Conservation (phyloP, 2,113 vertebrate genomes). For the Xiphorhynchus elegans region DNA sequence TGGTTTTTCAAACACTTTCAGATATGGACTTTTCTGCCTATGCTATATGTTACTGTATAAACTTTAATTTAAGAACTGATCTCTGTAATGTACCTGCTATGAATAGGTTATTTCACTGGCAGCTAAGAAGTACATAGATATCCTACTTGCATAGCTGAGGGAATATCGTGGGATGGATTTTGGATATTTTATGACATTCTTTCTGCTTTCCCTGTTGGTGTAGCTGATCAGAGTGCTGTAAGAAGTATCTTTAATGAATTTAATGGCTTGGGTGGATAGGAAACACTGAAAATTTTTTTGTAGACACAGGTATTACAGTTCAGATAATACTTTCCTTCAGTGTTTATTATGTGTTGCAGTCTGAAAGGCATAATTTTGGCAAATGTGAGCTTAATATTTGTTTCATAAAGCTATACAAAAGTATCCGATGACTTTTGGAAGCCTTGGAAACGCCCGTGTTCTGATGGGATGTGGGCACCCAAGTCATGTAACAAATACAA, state of each 20-base stretch:
- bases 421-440: neutral
- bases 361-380: neutral
- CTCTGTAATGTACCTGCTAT: neutral
- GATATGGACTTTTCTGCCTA: neutral
- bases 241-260: neutral
- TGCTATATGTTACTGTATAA: neutral
- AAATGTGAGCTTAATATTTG: neutral
- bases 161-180: neutral
- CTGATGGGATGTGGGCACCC: slow-evolving; percentile 23
- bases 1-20: neutral
- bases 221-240: neutral
- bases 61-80: neutral
- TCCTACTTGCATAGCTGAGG: neutral
- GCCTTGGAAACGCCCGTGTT: neutral
- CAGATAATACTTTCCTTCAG: neutral
- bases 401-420: neutral
- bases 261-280: neutral
- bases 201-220: neutral
- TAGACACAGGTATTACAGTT: neutral
- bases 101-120: neutral
- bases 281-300: neutral
- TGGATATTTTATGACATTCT: neutral
- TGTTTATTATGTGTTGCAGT: neutral
- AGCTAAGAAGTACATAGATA: neutral
- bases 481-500: neutral